Percentiles rank a stretch among this genome's conserved stretches.
phyloP scores from a whole-genome alignment of 2,797 vertebrate genomes.

The Steatocranus sp. region DNA sequence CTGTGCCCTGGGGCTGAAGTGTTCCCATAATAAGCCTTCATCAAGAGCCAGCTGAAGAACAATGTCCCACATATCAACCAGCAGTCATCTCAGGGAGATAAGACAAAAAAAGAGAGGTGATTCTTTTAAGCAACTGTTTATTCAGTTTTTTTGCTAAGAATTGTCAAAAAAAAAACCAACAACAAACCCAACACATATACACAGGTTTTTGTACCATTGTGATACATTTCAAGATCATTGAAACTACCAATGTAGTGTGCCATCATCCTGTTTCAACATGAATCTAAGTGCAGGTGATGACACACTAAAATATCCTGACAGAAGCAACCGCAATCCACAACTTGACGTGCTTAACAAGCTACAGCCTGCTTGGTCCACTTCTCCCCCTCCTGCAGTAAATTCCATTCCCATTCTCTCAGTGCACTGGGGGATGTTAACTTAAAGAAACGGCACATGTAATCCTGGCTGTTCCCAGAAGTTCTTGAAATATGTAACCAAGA shows the following conservation, averaged over 20 bases:
- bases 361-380: background rate
- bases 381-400: background rate
- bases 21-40: constrained; percentile 47
- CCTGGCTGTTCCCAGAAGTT: background rate
- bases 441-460: background rate
- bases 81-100: background rate
- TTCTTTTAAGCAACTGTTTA: constrained; percentile 34
- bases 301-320: background rate
- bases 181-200: background rate
- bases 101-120: background rate
- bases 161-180: background rate
- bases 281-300: background rate
- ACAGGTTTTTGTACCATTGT: background rate
- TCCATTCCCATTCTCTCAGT: background rate
- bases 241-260: background rate
- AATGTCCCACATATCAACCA: constrained; percentile 27
- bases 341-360: background rate
- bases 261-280: background rate
- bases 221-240: background rate
- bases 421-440: background rate
- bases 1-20: constrained; percentile 26
- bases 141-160: background rate
- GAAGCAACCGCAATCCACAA: background rate
- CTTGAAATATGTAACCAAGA: background rate
- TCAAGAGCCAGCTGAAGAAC: constrained; percentile 39